A percentile compares a stretch with the other conserved stretches of the same genome.
Conservation (phyloP, 2,888 invertebrate species). For the Girardia tigrina region DNA sequence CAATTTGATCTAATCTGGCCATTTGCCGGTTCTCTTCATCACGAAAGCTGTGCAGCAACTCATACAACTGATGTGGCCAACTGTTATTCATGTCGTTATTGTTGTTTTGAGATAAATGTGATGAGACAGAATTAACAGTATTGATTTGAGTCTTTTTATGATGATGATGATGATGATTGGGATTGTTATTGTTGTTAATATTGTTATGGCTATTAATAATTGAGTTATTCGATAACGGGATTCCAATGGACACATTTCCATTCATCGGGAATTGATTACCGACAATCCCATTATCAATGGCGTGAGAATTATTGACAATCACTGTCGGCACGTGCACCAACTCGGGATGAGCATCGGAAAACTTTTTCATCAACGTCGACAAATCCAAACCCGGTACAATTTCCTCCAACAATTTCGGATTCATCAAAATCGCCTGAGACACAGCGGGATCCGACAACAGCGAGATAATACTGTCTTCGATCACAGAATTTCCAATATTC, state of each 20-base stretch:
- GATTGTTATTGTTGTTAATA: too few relatives aligned
- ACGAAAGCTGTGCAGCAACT: background rate
- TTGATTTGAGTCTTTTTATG: background rate
- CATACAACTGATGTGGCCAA: background rate
- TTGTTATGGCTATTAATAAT: background rate
- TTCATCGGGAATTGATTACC: background rate
- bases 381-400: background rate
- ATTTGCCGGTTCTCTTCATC: background rate
- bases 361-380: background rate
- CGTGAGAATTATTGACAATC: background rate
- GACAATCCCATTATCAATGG: background rate
- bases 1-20: background rate
- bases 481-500: background rate
- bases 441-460: background rate
- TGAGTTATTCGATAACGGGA: background rate
- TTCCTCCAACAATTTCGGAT: background rate
- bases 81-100: background rate
- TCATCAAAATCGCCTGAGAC: background rate
- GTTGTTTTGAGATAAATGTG: background rate
- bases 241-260: background rate
- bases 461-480: background rate
- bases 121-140: background rate
- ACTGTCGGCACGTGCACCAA: background rate
- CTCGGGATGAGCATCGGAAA: background rate
- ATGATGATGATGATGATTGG: too few relatives aligned